Evolutionary conservation across 2,113 vertebrate genomes (phyloP), one percentile per base, ranked within the genome.

Genomic region (Bubo bubo): DNA sequence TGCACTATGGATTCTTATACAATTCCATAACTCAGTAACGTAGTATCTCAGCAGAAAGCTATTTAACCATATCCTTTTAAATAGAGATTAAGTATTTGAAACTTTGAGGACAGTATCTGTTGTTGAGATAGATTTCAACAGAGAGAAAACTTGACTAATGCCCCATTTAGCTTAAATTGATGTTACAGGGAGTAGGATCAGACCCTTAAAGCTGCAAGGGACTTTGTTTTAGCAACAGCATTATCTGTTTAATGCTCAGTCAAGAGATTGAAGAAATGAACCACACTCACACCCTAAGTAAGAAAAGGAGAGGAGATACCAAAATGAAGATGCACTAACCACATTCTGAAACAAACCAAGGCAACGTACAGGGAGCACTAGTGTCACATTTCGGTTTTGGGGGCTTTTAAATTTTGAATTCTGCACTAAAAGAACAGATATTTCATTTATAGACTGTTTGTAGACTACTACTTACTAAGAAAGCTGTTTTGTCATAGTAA

Each of bases 51-150:
- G 50, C 2, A 12, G 70, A 96, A 96, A 89, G 71, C 43, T 94
- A 86, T 93, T 96, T 95, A 92, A 96, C 76, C 27, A 43, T 53
- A 79, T 19, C 26, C 21, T 76, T 85, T 93, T 53, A 89, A 92
- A 75, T 1, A 60, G 52, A 90, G 28, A 94, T 88, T 50, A 92
- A 76, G 30, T 39, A 71, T 77, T 82, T 67, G 77, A 79, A 79
- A 93, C 45, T 50, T 49, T 14, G 43, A 90, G 37, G 52, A 73
- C 10, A 15, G 22, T 41, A 82, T 71, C 63, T 59, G 86, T 80
- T 30, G 26, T 63, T 72, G 63, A 80, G 66, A 62, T 1, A 66
- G 30, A 77, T 58, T 89, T 94, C 50, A 91, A 70, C 30, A 34
- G 18, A 84, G 37, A 66, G 67, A 53, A 75, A 94, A 76, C 74